Evolutionary conservation across 1,140 invertebrate species (phyloP), one percentile per base, ranked within the genome.

Genomic region (Sarcophaga bullata): DNA sequence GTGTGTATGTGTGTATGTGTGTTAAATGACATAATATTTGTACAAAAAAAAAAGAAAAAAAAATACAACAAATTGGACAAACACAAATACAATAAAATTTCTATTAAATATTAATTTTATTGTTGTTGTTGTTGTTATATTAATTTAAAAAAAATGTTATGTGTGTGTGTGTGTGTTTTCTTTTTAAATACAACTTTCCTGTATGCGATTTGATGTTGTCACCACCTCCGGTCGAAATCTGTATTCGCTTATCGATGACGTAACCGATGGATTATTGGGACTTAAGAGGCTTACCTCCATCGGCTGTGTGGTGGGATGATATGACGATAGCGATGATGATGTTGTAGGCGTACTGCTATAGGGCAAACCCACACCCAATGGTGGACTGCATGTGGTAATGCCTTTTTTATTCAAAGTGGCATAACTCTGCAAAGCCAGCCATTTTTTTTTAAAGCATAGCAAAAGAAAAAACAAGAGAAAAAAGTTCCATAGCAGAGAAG

Each of bases 131-230:
- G 13, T 25, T 9, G n/a, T 19, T 82, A 62, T 50, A 73, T 73
- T 8, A 37, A 62, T 82, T 11, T 73, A 10, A 25, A 37, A 10
- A 25, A 37, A 37, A 37, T 37, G 25, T 37, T 37, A 37, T 37
- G 73, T 82, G 10, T 54, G n/a, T n/a, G n/a, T n/a, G n/a, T n/a
- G n/a, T n/a, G n/a, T 4, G 25, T 37, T 37, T 37, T 37, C 13
- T 50, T 48, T 81, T 94, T 95, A 96, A 94, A 96, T 96, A 94
- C 95, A 96, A 92, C 95, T 95, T 92, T 96, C 95, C 90, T 96
- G 95, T 91, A 96, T 95, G 85, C 94, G 93, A 91, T 95, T 95
- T 73, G 95, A 95, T 75, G 95, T 95, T 84, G 95, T 95, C 83
- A 96, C 94, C 80, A 96, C 94, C 91, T 95, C 95, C 62, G 94